Evolutionary conservation across 2,797 vertebrate species (phyloP), one percentile per base, ranked within the genome.

Genomic region (Hydrophis major): DNA sequence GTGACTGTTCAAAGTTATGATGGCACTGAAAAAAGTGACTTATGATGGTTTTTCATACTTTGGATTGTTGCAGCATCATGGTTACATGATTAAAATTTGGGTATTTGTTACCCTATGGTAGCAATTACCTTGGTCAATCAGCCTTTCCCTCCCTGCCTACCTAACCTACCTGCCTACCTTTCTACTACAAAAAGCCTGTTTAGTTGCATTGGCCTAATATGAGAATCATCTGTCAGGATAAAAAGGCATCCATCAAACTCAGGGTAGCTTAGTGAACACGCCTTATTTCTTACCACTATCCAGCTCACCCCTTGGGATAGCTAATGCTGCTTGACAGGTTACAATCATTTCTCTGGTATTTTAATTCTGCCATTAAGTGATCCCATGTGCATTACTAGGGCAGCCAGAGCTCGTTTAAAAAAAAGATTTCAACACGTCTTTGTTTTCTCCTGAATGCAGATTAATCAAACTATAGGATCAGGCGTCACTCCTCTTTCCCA

Each of bases 391-490:
- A 53, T 87, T 83, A 92, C 86, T 86, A 94, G 28, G 57, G n/a
- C 88, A 90, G 78, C 93, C 89, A 78, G 93, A 22, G 69, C 69
- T 69, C 63, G 47, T 86, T 50, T n/a, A 0, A 20, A n/a, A 20
- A 42, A 90, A 60, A 10, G 88, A 92, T 95, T 90, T 94, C 89
- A 89, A 93, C 94, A 90, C 94, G 94, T 94, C 91, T 93, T 93
- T 96, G 92, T 96, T 96, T 78, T 96, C 89, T 95, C 90, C 93
- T 69, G 18, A 66, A 57, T 91, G 90, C 61, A 92, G 92, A 95
- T 96, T 93, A 94, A 92, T 93, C 87, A 1, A 63, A 4, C 50
- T 18, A 0, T 4, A 87, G 93, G n/a, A 55, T 18, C 3, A 22
- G 92, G 18, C 42, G 63, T 92, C 92, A 57, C 74, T 87, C 88